Conservation (phyloP, 2,113 vertebrate genomes). For the Megaceryle maxima region DNA sequence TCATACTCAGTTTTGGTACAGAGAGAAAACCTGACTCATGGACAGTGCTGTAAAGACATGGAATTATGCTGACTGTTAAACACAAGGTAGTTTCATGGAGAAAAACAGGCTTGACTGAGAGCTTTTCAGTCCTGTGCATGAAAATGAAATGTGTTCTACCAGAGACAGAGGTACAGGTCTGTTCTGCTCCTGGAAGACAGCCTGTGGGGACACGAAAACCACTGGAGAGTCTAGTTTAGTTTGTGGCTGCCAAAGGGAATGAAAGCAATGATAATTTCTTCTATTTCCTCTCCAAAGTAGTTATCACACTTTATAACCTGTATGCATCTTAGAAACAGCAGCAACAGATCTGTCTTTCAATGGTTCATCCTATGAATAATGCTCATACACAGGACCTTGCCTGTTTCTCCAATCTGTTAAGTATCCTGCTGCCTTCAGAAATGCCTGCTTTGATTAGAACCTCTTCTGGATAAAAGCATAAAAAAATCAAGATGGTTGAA, state of each 20-base stretch:
- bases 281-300: not conserved
- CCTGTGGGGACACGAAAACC: not conserved
- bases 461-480: not conserved
- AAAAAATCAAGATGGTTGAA: not conserved
- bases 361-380: not conserved
- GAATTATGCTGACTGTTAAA: not conserved
- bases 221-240: not conserved
- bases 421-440: not conserved
- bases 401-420: not conserved
- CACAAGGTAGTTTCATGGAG: not conserved
- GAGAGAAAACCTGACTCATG: not conserved
- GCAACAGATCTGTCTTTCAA: not conserved
- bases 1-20: not conserved
- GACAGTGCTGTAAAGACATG: not conserved
- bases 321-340: not conserved
- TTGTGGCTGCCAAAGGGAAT: not conserved
- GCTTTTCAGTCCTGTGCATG: not conserved
- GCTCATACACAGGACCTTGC: not conserved
- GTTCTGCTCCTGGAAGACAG: not conserved
- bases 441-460: not conserved
- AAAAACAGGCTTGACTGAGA: not conserved
- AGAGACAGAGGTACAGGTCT: not conserved
- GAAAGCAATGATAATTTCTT: not conserved
- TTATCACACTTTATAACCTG: not conserved
- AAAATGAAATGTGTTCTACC: not conserved